A percentile compares a stretch with the other conserved stretches of the same genome.
phyloP scores from a whole-genome alignment of 2,888 invertebrate genomes.

The Drosophila antonietae region DNA sequence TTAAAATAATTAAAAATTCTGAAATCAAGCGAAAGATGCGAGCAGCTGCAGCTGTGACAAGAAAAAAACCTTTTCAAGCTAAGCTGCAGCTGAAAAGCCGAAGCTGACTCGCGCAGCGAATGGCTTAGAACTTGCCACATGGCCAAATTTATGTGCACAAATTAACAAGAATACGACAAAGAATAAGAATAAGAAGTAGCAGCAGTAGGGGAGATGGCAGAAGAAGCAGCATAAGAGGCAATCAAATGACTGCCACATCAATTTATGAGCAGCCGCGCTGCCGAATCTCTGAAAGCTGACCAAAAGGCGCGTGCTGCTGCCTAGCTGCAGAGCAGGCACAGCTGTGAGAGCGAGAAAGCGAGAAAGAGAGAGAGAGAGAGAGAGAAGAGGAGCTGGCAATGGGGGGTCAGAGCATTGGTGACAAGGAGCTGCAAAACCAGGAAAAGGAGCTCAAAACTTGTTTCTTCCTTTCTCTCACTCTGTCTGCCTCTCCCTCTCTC shows the following conservation, averaged over 20 bases:
- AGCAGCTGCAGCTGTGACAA: neutral
- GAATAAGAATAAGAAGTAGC: neutral
- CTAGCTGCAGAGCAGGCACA: neutral
- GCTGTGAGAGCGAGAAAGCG: neutral
- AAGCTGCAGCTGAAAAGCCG: conserved; percentile 2
- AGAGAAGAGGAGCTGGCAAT: neutral
- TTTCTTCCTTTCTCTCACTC: conserved; percentile 25
- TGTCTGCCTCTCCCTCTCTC: too few species aligned
- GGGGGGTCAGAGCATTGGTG: conserved; percentile 18
- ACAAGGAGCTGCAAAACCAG: conserved; percentile 54
- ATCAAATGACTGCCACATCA: conserved; percentile 48
- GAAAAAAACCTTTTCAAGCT: neutral
- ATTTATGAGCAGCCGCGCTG: conserved; percentile 66
- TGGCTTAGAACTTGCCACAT: conserved; percentile 41
- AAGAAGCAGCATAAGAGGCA: conserved; percentile 11
- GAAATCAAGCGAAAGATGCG: neutral
- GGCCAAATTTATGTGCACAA: conserved; percentile 71
- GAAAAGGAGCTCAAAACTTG: conserved; percentile 65
- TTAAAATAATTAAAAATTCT: neutral
- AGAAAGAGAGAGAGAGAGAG: neutral
- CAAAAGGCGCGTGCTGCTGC: conserved; percentile 10
- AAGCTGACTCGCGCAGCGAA: neutral
- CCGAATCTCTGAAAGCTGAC: conserved; percentile 14
- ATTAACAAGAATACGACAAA: conserved; percentile 43
- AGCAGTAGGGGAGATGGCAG: neutral